phyloP scores from a whole-genome alignment of 2,113 vertebrate genomes.

The Felis chaus region DNA sequence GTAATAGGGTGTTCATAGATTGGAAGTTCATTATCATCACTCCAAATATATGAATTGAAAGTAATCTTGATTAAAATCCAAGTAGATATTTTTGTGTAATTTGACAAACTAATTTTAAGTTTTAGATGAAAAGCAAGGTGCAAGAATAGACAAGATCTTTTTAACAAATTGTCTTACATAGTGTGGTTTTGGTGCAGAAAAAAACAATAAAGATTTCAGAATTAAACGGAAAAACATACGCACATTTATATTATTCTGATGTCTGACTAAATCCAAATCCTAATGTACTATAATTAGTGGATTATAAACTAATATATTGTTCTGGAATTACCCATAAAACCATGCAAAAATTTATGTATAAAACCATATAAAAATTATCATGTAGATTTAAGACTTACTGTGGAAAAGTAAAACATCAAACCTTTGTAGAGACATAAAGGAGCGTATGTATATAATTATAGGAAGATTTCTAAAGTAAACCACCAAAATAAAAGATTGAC shows the following conservation, averaged over 20 bases:
- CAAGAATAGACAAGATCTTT: background rate
- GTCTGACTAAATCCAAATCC: background rate
- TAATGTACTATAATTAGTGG: background rate
- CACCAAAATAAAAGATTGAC: background rate
- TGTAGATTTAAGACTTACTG: background rate
- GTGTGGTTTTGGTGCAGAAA: background rate
- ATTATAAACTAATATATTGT: background rate
- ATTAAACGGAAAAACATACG: background rate
- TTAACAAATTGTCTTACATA: background rate
- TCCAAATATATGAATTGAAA: background rate
- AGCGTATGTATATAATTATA: background rate
- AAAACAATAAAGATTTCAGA: background rate
- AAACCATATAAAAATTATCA: background rate
- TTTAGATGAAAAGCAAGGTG: background rate
- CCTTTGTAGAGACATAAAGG: background rate
- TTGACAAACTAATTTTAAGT: slow-evolving; percentile 30
- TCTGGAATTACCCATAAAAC: background rate
- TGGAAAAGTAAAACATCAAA: background rate
- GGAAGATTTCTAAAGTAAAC: background rate
- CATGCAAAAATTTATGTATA: background rate
- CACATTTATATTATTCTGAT: background rate
- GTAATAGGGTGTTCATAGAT: background rate
- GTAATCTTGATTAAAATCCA: background rate
- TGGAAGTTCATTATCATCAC: background rate
- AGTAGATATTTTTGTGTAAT: background rate